Conservation (phyloP, 1,140 invertebrate genomes). For the Euwallacea fornicatus region DNA sequence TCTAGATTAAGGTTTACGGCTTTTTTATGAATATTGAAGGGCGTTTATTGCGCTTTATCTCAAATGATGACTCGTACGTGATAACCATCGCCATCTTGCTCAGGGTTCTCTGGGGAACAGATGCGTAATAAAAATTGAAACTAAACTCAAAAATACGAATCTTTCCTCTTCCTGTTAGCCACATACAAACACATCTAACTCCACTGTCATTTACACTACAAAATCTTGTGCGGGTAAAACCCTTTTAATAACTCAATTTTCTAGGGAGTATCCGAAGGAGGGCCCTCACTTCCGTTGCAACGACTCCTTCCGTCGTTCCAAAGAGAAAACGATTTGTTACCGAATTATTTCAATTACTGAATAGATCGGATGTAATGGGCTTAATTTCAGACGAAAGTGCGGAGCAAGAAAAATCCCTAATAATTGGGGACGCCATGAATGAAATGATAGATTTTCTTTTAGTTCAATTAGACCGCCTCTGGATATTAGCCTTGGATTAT, state of each 20-base stretch:
- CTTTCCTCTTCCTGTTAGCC: too few relatives aligned
- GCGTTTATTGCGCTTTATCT: constrained; percentile 14
- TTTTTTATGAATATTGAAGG: constrained; percentile 28
- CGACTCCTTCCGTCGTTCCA: not conserved
- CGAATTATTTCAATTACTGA: constrained; percentile 25
- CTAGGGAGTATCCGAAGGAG: not conserved
- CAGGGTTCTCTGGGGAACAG: too few relatives aligned
- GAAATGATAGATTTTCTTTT: constrained; percentile 10
- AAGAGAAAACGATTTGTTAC: constrained; percentile 24
- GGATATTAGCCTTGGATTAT: not conserved
- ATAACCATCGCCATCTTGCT: not conserved
- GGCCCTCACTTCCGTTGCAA: not conserved
- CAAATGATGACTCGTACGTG: not conserved
- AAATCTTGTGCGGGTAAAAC: too few relatives aligned
- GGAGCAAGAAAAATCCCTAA: constrained; percentile 25
- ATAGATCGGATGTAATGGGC: constrained; percentile 23
- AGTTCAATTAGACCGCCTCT: not conserved
- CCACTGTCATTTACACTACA: too few relatives aligned
- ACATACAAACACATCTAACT: too few relatives aligned
- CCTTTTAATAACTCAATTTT: not conserved
- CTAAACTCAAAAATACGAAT: too few relatives aligned
- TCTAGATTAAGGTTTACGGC: constrained; percentile 20
- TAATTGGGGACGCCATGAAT: constrained; percentile 15
- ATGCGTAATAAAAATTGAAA: too few relatives aligned
- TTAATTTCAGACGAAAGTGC: constrained; percentile 24